Evolutionary conservation across 35 echinoderm and acorn worm genomes (phyloP), one percentile per base, ranked within the genome.

Genomic region (Anneissia japonica): DNA sequence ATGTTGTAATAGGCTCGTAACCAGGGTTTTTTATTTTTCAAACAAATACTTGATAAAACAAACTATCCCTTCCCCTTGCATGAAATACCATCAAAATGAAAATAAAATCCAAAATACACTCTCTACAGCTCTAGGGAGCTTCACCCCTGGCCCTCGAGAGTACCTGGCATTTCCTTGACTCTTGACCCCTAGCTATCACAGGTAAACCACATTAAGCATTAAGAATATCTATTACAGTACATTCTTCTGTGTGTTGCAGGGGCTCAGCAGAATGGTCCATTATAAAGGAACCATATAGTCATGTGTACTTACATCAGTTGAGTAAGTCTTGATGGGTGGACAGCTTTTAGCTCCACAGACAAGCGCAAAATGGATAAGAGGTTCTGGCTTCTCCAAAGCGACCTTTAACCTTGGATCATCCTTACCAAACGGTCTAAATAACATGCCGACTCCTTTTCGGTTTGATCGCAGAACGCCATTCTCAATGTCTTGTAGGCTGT

Each of bases 291-390:
- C n/a, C n/a, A 16, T 72, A 77, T 43, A 33, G 41, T 29, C 33
- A 77, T 36, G 33, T 1, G 26, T 30, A 30, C 75, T 83, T 90
- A 97, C 94, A 83, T 92, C 88, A 30, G 90, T 79, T 1, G 87
- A 85, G 75, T 97, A 97, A 0, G 94, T 97, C 40, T 97, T 97
- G 83, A 97, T 97, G 0, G 94, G 94, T 7, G 94, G 94, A 72
- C 94, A 97, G 76, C 94, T 97, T 81, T 92, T 97, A 30, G 94
- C 94, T 28, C 94, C 94, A 83, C 94, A 97, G 23, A 97, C 94
- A 39, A 97, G 80, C 10, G 94, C 94, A 90, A 97, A 97, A 82
- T 97, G 94, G 36, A 97, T 92, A 46, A 97, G 86, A 0, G 94
- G 94, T 80, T 97, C 94, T 31, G 41, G 36, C 16, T 83, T 77